Evolutionary conservation across 30 jellyfish, hydroid and myxozoan species (phyloP), one percentile per base, ranked within the genome.

Genomic region (Chironex yamaguchii): DNA sequence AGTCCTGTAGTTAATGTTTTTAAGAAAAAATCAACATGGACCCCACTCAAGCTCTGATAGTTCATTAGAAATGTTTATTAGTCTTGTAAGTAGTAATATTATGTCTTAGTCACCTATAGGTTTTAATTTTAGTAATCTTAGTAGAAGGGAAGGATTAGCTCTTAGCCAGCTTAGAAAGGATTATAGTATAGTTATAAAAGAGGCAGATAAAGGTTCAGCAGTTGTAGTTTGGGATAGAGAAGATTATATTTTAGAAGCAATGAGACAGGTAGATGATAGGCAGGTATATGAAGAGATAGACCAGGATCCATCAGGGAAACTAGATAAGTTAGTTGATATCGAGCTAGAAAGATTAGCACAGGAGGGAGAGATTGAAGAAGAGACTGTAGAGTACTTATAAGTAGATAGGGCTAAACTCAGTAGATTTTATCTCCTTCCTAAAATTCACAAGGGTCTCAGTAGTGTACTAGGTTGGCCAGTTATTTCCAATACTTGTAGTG

Each of bases 221-320:
- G 90, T 79, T 79, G 90, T 79, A 21, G 90, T 79, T 2, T 79
- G 90, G 90, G 82, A 79, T 73, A 31, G 82, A 73, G 90, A 32
- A 71, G 90, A 79, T 65, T 79, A 79, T 14, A 49, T 49, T 1
- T 49, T 25, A 9, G 52, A 73, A 49, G 75, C 86, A 27, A 30
- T 17, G 58, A 72, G 34, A 49, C 86, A 51, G 35, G 21, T 73
- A 11, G 36, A 22, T 3, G 73, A 49, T 49, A 73, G 51, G 73
- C 73, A 24, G 48, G 83, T 69, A 14, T 69, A 69, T 36, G 83
- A 69, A 22, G 83, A 69, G 49, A 42, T 69, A 1, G 69, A 67
- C 31, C 31, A 17, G 72, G 72, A 54, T 21, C 72, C 72, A 11
- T 4, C 72, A 17, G 72, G 20, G 25, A 62, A 26, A 26, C 21